Percentiles rank a stretch among this genome's conserved stretches.
phyloP scores from a whole-genome alignment of 2,797 vertebrate species.

The Gephyroberyx darwinii region DNA sequence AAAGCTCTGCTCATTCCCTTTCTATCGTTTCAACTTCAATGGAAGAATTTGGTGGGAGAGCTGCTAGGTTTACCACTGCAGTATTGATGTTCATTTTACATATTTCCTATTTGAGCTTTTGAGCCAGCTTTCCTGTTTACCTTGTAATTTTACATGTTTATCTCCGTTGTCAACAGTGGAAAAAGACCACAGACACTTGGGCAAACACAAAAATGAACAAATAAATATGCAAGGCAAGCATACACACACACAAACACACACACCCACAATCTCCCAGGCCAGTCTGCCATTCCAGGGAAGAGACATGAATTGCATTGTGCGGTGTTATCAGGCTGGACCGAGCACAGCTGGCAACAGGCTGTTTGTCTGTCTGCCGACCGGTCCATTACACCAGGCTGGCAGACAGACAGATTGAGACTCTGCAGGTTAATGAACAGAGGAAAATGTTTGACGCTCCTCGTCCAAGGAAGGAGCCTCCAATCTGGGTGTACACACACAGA shows the following conservation, averaged over 20 bases:
- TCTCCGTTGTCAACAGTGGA: conserved; percentile 67
- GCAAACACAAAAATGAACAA: conserved; percentile 64
- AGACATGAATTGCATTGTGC: conserved; percentile 37
- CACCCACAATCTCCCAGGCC: conserved; percentile 9
- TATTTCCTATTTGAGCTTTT: conserved; percentile 35
- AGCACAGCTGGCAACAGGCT: conserved; percentile 71
- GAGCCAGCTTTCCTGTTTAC: conserved; percentile 57
- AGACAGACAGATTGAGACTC: conserved; percentile 72
- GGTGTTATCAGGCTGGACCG: conserved; percentile 58
- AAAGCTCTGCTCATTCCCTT: conserved; percentile 12
- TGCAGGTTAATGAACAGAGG: conserved; percentile 68
- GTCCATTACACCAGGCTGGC: conserved; percentile 68
- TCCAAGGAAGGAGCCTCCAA: conserved; percentile 30
- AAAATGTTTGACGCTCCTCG: conserved; percentile 37
- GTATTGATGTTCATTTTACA: conserved; percentile 35
- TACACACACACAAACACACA: conserved; percentile 16
- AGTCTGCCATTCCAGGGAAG: conserved; percentile 32
- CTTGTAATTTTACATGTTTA: conserved; percentile 67
- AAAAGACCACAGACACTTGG: conserved; percentile 62
- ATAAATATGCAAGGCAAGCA: conserved; percentile 60
- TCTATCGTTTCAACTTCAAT: conserved; percentile 28
- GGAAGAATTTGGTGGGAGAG: conserved; percentile 34
- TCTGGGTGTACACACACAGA: conserved; percentile 26
- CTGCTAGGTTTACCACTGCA: neutral
- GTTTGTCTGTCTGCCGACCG: conserved; percentile 71